Evolutionary conservation across 1,140 invertebrate species (phyloP).

Genomic region (Tribolium madens): DNA sequence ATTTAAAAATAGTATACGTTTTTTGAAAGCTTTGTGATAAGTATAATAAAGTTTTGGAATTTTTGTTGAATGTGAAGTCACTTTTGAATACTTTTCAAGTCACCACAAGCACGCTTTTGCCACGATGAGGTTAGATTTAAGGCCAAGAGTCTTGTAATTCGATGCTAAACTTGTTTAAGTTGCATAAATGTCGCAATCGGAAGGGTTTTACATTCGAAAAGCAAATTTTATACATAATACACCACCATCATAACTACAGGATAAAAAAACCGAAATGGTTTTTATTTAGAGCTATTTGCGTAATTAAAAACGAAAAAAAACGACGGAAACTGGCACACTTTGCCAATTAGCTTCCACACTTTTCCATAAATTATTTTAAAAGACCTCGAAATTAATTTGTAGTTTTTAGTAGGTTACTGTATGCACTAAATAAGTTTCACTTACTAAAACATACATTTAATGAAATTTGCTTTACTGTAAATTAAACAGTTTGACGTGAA

Average conservation of each 20-base stretch:
- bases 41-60: not conserved
- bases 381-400: conserved; percentile 6
- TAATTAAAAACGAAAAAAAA: too few relatives aligned
- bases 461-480: conserved; percentile 25
- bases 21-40: not conserved
- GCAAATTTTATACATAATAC: not conserved
- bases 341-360: not conserved
- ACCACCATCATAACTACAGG: not conserved
- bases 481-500: conserved; percentile 14
- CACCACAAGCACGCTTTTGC: conserved; percentile 16
- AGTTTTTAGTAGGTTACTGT: not conserved
- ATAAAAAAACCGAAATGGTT: not conserved
- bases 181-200: conserved; percentile 14
- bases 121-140: conserved; percentile 15
- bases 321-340: too few relatives aligned
- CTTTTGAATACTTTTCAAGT: not conserved
- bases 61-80: not conserved
- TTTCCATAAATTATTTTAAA: not conserved
- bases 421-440: not conserved
- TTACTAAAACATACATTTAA: conserved; percentile 15
- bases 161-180: conserved; percentile 12
- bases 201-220: not conserved
- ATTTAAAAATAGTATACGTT: not conserved
- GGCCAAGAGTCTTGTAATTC: conserved; percentile 12
- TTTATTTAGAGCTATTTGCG: not conserved